A percentile compares a stretch with the other conserved stretches of the same genome.
Evolutionary conservation across 2,113 vertebrate genomes (phyloP).

Genomic region (Catharus fuscescens): DNA sequence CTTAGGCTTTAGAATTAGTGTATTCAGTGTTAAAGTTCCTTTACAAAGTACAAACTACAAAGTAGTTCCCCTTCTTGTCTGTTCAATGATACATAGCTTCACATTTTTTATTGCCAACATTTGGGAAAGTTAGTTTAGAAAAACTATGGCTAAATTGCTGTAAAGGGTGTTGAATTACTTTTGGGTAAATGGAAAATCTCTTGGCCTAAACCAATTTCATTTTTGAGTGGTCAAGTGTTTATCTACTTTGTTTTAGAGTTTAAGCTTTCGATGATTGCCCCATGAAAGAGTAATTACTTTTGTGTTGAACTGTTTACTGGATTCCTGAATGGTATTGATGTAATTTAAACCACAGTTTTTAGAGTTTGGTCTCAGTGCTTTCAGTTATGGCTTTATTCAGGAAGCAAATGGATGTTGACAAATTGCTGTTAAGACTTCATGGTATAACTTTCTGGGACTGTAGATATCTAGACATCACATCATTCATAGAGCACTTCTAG

Average conservation of each 20-base stretch:
- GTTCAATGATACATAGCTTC: neutral
- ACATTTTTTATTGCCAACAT: neutral
- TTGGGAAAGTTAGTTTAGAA: neutral
- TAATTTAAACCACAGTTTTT: neutral
- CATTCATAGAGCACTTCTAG: neutral
- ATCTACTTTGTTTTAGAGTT: neutral
- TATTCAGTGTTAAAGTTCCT: neutral
- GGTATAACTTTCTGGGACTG: neutral
- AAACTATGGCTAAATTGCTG: neutral
- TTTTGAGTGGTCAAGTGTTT: neutral
- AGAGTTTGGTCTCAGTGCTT: neutral
- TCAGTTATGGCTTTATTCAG: neutral
- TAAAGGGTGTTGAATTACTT: neutral
- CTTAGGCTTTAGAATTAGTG: neutral
- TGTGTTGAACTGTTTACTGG: neutral
- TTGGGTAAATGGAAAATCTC: neutral
- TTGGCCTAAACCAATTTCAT: neutral
- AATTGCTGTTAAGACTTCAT: neutral
- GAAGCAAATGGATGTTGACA: neutral
- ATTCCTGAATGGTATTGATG: neutral
- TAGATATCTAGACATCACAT: neutral
- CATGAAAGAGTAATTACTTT: neutral
- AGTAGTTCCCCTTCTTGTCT: neutral
- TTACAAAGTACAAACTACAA: neutral
- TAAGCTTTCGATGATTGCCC: neutral